Percentiles rank a stretch among this genome's conserved stretches.
Evolutionary conservation across 2,113 vertebrate species (phyloP).

Genomic region (Chelonoidis abingdonii): DNA sequence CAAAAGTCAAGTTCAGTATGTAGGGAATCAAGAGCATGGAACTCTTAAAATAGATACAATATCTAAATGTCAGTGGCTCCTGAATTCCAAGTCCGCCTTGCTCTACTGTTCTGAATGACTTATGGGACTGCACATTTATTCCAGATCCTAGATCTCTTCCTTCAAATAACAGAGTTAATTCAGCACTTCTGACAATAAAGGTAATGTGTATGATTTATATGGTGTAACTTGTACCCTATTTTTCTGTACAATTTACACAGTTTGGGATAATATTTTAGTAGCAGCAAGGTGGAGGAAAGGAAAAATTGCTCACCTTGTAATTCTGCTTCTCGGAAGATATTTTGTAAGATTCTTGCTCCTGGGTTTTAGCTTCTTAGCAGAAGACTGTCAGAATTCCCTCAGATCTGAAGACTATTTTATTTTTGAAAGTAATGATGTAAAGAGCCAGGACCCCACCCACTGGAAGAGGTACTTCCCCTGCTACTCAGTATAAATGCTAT

Average conservation of each 20-base stretch:
- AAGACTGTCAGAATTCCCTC: not conserved
- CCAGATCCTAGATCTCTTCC: not conserved
- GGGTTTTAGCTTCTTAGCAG: not conserved
- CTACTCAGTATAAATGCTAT: not conserved
- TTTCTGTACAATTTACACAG: rapidly evolving
- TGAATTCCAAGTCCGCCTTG: not conserved
- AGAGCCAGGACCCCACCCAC: not conserved
- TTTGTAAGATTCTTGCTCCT: not conserved
- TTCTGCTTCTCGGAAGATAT: not conserved
- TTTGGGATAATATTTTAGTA: not conserved
- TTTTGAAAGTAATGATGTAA: not conserved
- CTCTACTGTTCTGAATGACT: not conserved
- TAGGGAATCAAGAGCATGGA: not conserved
- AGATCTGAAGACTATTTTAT: not conserved
- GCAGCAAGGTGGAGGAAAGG: not conserved
- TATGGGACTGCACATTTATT: not conserved
- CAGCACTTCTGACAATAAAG: not conserved
- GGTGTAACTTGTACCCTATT: not conserved
- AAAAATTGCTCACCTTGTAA: not conserved
- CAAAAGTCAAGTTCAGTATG: not conserved
- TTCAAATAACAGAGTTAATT: not conserved
- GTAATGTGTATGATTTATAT: not conserved
- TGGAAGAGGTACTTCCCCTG: not conserved
- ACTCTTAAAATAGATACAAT: not conserved
- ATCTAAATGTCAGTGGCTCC: not conserved